Evolutionary conservation across 2,888 invertebrate genomes (phyloP).

Genomic region (Euzetes globulus): DNA sequence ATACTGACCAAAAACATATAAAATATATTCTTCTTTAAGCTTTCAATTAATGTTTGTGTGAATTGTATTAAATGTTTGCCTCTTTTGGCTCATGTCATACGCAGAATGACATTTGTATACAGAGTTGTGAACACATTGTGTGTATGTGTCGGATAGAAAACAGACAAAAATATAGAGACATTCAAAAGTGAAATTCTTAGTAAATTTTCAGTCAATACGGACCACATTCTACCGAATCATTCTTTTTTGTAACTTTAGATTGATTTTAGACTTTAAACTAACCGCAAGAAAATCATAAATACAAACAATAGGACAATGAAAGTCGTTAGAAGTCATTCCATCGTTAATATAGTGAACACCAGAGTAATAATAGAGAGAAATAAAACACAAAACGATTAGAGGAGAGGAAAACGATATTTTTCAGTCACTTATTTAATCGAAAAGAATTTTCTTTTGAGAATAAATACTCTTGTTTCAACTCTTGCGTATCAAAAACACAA

Average conservation of each 20-base stretch:
- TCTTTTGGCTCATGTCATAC: slow-evolving; percentile 1
- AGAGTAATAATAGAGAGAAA: background rate
- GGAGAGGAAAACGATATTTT: background rate
- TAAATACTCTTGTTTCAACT: background rate
- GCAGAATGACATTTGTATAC: background rate
- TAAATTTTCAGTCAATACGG: too few species aligned
- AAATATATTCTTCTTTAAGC: background rate
- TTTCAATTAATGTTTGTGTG: background rate
- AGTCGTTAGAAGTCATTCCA: background rate
- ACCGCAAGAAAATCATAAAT: background rate
- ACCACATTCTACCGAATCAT: too few species aligned
- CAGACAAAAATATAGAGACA: too few species aligned
- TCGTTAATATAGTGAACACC: background rate
- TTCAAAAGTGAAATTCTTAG: too few species aligned
- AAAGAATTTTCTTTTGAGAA: background rate
- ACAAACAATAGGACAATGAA: background rate
- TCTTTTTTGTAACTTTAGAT: too few species aligned
- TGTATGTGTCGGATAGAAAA: too few species aligned
- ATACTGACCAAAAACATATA: background rate
- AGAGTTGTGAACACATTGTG: background rate
- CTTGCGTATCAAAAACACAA: too few species aligned
- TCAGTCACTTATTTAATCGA: background rate
- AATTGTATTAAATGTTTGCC: background rate
- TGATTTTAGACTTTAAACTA: background rate
- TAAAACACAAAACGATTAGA: background rate